These are phyloP conservation scores for Leptobrachium ailaonicum DNA, from an alignment of 2,113 vertebrate species.

Conservation along the genomic window DNA sequence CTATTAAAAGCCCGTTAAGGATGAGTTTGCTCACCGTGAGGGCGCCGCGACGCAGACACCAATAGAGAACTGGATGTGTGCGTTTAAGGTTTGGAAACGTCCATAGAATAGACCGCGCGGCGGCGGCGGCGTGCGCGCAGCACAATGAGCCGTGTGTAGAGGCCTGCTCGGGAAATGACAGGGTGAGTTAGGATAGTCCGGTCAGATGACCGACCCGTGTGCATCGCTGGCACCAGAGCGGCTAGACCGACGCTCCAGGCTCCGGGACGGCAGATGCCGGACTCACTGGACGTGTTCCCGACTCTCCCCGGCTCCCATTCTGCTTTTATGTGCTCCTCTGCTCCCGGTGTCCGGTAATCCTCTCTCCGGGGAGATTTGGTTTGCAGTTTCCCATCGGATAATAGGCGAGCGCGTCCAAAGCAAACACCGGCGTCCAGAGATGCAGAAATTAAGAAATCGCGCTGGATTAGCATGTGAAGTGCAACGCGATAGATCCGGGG, in stretches of 20 bases:
- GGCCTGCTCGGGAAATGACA: constrained; percentile 32
- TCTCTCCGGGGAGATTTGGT: constrained; percentile 22
- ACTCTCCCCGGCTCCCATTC: constrained; percentile 53
- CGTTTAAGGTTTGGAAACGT: background rate
- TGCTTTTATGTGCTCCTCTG: constrained; percentile 49
- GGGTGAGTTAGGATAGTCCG: constrained; percentile 54
- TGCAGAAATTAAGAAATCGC: background rate
- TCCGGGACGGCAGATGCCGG: constrained; percentile 62
- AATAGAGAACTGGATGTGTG: background rate
- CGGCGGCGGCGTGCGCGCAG: background rate
- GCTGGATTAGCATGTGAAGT: background rate
- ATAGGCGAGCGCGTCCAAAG: constrained; percentile 28
- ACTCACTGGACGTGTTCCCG: constrained; percentile 47
- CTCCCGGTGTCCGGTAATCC: constrained; percentile 20
- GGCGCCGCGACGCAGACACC: background rate
- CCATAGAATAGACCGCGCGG: background rate
- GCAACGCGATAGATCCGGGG: background rate
- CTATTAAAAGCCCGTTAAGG: background rate
- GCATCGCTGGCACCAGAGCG: constrained; percentile 68
- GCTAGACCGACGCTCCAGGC: constrained; percentile 64
- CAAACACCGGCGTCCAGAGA: constrained; percentile 20
- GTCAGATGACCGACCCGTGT: constrained; percentile 59
- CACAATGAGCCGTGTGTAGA: background rate
- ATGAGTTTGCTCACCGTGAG: background rate
- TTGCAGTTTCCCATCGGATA: constrained; percentile 35